These are phyloP conservation scores for Hyles euphorbiae DNA, from an alignment of 1,140 invertebrate species.

Conservation along the genomic window DNA sequence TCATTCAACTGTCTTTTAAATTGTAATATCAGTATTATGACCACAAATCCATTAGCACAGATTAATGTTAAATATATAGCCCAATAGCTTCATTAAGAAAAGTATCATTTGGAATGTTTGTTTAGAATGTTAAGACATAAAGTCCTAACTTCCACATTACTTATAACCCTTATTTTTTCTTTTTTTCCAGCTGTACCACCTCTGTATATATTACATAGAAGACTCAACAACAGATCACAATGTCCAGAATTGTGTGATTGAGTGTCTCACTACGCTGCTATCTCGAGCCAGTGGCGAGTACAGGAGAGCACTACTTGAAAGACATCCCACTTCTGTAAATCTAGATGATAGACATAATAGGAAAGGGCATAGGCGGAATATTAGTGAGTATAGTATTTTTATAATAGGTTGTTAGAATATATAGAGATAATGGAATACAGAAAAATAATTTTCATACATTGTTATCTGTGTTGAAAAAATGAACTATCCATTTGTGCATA, in stretches of 20 bases:
- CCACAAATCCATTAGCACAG: no score
- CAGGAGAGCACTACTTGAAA: conserved; percentile 75
- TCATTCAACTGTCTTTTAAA: no score
- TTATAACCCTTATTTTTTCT: neutral
- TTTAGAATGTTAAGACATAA: neutral
- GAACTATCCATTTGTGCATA: neutral
- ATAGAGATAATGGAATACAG: no score
- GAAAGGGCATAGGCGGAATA: conserved; percentile 66
- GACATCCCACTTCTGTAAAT: conserved; percentile 73
- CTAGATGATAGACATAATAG: conserved; percentile 56
- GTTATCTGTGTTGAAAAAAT: conserved; percentile 16
- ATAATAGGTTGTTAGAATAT: neutral
- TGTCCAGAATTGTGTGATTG: conserved; percentile 88
- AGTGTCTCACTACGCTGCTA: conserved; percentile 86
- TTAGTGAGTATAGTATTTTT: conserved; percentile 62
- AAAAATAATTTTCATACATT: neutral
- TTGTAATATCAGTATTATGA: no score
- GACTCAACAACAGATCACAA: conserved; percentile 84
- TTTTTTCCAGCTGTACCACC: conserved; percentile 79
- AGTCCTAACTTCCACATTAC: neutral
- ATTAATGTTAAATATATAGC: neutral
- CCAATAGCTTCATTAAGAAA: neutral
- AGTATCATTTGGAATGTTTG: neutral
- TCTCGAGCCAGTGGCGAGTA: conserved; percentile 80
- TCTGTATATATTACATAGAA: conserved; percentile 83